Conservation (phyloP, 1,140 invertebrate species). For the Eupristina koningsbergeri region DNA sequence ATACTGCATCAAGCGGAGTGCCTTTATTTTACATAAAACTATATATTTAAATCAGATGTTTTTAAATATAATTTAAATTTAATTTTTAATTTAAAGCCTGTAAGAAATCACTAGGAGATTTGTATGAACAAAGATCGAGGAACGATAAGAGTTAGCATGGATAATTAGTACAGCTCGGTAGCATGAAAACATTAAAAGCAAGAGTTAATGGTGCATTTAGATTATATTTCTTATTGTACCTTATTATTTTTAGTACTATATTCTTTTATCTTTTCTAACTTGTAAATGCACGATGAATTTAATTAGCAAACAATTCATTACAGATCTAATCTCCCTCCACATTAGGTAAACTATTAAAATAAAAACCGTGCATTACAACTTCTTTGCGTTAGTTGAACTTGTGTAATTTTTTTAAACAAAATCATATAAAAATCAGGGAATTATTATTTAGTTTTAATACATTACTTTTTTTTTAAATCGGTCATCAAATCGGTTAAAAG, state of each 20-base stretch:
- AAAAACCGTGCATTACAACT: neutral
- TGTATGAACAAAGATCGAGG: neutral
- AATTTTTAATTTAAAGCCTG: neutral
- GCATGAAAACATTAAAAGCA: neutral
- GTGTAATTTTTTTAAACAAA: no score
- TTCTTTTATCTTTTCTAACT: neutral
- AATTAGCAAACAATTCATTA: neutral
- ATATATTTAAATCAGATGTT: neutral
- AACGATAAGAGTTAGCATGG: neutral
- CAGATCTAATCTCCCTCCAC: neutral
- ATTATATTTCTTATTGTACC: neutral
- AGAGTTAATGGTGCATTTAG: constrained; percentile 1
- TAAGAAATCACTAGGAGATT: neutral
- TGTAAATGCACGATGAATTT: neutral
- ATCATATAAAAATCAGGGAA: no score
- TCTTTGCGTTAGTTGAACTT: neutral
- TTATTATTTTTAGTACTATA: neutral
- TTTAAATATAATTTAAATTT: no score
- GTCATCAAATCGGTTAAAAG: neutral
- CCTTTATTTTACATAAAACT: neutral
- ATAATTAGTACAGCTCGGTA: neutral
- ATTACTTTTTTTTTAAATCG: neutral
- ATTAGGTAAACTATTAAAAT: neutral
- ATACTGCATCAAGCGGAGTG: neutral
- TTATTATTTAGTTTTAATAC: no score